Conservation (phyloP, 1,140 invertebrate genomes). For the Megalonaias nervosa region DNA sequence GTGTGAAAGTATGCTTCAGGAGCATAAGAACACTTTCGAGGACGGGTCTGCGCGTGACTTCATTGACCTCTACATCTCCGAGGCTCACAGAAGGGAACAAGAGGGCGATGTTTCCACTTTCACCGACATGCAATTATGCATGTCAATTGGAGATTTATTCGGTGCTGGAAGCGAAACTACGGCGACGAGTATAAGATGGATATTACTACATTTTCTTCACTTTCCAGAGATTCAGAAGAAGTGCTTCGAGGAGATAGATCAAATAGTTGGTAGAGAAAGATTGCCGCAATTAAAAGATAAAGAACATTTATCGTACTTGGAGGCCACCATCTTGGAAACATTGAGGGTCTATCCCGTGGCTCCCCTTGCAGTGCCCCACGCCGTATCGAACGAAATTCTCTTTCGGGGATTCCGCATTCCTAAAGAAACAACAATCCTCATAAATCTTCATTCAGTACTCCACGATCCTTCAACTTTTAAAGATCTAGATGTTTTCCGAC, state of each 20-base stretch:
- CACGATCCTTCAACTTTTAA: conserved; percentile 22
- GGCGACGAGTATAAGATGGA: conserved; percentile 88
- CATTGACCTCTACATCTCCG: conserved; percentile 37
- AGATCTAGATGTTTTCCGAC: conserved; percentile 28
- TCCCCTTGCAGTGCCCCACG: conserved; percentile 67
- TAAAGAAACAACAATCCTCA: conserved; percentile 25
- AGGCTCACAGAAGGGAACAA: conserved; percentile 32
- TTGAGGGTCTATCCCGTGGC: conserved; percentile 43
- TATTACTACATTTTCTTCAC: conserved; percentile 80
- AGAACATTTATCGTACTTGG: conserved; percentile 25
- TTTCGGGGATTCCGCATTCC: conserved; percentile 41
- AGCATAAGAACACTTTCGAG: conserved; percentile 18
- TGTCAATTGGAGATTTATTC: conserved; percentile 80
- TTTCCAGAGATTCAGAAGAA: conserved; percentile 77
- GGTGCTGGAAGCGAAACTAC: conserved; percentile 94
- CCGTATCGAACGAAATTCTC: conserved; percentile 50
- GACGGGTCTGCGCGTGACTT: conserved; percentile 29
- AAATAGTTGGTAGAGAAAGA: conserved; percentile 34
- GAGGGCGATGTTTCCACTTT: conserved; percentile 3
- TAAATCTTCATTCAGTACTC: conserved; percentile 26
- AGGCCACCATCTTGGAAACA: conserved; percentile 45
- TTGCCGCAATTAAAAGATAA: conserved; percentile 26
- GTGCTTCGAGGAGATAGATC: conserved; percentile 89
- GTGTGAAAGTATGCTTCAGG: not conserved
- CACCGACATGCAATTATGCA: conserved; percentile 27